Base-by-base conservation (phyloP, 2,888 invertebrate species). In the Lochmaea capreae region DNA sequence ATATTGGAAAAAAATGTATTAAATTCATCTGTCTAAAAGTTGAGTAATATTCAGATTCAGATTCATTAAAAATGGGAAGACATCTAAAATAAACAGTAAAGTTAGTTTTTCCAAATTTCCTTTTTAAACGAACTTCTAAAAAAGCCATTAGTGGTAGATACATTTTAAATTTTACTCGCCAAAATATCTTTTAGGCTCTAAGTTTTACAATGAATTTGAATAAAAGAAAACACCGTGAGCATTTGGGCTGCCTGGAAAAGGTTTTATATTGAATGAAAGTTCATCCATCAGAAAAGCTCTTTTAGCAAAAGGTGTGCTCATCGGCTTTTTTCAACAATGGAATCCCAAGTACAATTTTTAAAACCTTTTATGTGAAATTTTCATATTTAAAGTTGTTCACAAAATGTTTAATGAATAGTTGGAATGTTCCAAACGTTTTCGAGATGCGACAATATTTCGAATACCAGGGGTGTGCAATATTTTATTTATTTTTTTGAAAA, bases 141-240 rank as follows among this genome's bases (percentile, higher is more conserved):
- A 57, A 57, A 57, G 8, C 4, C 57, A 22, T 22, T 22, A 58
- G 58, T 58, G 46, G 22, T 58, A 58, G 58, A 58, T 65, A 66
- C 66, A 61, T 61, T 58, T 65, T 18, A 65, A 71, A 58, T 26
- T 71, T 65, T 58, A 65, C 59, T 71, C 67, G 18, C 61, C 66
- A 49, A 52, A 66, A 71, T 71, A 61, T 66, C 46, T 67, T 61
- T 18, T 66, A 49, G 66, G 33, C 33, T n/a, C 42, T 26, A 65
- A 58, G 46, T 71, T 43, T 43, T 65, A 16, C 71, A 39, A 71
- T 46, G 71, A 59, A 65, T 65, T 59, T 26, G 43, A 26, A 68
- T 68, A 61, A 61, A 68, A 52, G 61, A 49, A 68, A 59, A 68
- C 61, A 52, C 59, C 43, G 59, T 68, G 46, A 59, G 58, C 58